Conservation (phyloP, 2,888 invertebrate genomes). For the Andrena marginata region DNA sequence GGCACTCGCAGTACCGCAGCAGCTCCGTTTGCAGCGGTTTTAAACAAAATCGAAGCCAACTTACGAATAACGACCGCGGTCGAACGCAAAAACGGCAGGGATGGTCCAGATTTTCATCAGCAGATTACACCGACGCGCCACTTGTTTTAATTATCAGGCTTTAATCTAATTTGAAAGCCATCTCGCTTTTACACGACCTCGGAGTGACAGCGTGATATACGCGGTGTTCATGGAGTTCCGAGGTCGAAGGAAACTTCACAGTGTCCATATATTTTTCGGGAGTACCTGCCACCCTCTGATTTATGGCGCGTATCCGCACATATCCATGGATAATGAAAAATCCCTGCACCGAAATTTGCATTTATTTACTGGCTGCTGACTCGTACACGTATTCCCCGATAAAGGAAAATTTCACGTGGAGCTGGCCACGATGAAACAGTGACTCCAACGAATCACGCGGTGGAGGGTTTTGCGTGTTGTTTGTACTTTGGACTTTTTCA, state of each 20-base stretch:
- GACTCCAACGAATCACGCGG: too few relatives aligned
- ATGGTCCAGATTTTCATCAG: slow-evolving; percentile 67
- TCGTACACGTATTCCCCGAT: slow-evolving; percentile 12
- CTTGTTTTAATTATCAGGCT: slow-evolving; percentile 71
- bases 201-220: slow-evolving; percentile 51
- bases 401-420: slow-evolving; percentile 19
- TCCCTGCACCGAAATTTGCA: slow-evolving; percentile 35
- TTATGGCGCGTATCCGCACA: slow-evolving; percentile 49
- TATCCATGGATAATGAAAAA: slow-evolving; percentile 55
- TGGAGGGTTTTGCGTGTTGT: background rate
- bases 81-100: slow-evolving; percentile 25
- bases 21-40: slow-evolving; percentile 43
- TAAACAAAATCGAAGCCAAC: slow-evolving; percentile 49
- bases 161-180: slow-evolving; percentile 66
- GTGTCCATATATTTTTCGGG: slow-evolving; percentile 64
- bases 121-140: slow-evolving; percentile 61
- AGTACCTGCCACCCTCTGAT: slow-evolving; percentile 39
- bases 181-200: slow-evolving; percentile 8
- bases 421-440: background rate
- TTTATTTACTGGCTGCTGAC: slow-evolving; percentile 30
- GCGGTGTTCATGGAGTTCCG: slow-evolving; percentile 51
- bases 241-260: slow-evolving; percentile 48
- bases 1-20: slow-evolving; percentile 27
- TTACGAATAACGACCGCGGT: slow-evolving; percentile 1
- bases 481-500: background rate